Evolutionary conservation across 2,888 invertebrate species (phyloP), one percentile per base, ranked within the genome.

Genomic region (Latheticus oryzae): DNA sequence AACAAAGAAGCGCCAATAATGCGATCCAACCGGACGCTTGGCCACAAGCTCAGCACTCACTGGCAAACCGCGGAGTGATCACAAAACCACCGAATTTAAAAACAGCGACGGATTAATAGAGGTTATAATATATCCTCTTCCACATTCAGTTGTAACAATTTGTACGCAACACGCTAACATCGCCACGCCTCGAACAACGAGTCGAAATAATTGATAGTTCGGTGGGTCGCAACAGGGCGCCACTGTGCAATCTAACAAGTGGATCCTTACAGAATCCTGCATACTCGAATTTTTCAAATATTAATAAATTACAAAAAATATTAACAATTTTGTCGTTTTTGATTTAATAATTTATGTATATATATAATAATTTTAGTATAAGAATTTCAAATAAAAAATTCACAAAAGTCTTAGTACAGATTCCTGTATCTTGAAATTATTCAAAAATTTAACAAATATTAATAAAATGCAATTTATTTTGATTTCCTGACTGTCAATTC

Each of bases 161-260:
- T 24, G 54, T 35, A 43, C 47, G 54, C 35, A 42, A 51, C 54
- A 55, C 48, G 55, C 43, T 54, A 26, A 19, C 28, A 42, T 42
- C 56, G 56, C 60, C 55, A 60, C 55, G 55, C 55, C 60, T 56
- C 51, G 47, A 30, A 30, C 17, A 26, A 32, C 40, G 30, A 24
- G 43, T n/a, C n/a, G n/a, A n/a, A 24, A 28, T 47, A 19, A 21
- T 21, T 17, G 8, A 38, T 33, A 52, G 42, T 43, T 43, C 28
- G 32, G 9, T 40, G 51, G 17, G 28, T 37, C 13, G 35, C 35
- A 19, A 16, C 19, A 15, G 38, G 28, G 55, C 47, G 55, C 55
- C 55, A 48, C 55, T 8, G 13, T 13, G 8, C 55, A 26, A 30
- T 55, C 55, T 40, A 13, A 48, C 55, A 47, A 40, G 55, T 55